Evolutionary conservation across 2,113 vertebrate species (phyloP), one percentile per base, ranked within the genome.

Genomic region (Opisthocomus hoazin): DNA sequence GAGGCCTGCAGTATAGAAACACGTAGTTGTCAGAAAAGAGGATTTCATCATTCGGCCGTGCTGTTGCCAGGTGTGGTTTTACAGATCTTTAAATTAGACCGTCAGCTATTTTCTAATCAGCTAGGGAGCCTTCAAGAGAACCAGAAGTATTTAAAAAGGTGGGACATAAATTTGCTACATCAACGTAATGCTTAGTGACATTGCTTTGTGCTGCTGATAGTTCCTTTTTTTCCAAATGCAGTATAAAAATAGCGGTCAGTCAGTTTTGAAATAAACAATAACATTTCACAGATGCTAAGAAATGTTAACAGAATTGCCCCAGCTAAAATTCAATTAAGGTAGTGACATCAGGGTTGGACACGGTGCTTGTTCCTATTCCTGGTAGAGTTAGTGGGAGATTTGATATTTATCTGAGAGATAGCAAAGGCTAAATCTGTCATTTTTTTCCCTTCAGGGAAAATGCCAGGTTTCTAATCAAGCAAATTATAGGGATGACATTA

Each of bases 401-500:
- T 83, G 65, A 7, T 89, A 85, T 89, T 94, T 95, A 61, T 89
- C 94, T 95, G 1, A 6, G 56, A 81, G 88, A 76, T 46, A 94
- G 86, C 5, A 17, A 93, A 92, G 86, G 94, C 83, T 96, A 84
- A 93, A 82, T 84, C 90, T 94, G 84, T 93, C 73, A 34, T 82
- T 89, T 94, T 90, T 63, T 84, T 77, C n/a, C 65, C 85, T 34
- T 84, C 10, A 3, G 65, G 78, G 87, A 95, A 94, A 96, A 96
- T 96, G 91, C 89, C 91, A 96, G 78, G 78, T 94, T 95, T 94
- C 82, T 96, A 97, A 96, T 96, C 90, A 95, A 89, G 89, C 84
- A 96, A 96, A 96, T 96, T 95, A 94, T 14, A 87, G 74, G 50
- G n/a, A 87, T 92, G 95, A 68, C 91, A 95, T 94, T 94, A 96